Evolutionary conservation across 2,113 vertebrate species (phyloP).

Genomic region (Vombatus ursinus): DNA sequence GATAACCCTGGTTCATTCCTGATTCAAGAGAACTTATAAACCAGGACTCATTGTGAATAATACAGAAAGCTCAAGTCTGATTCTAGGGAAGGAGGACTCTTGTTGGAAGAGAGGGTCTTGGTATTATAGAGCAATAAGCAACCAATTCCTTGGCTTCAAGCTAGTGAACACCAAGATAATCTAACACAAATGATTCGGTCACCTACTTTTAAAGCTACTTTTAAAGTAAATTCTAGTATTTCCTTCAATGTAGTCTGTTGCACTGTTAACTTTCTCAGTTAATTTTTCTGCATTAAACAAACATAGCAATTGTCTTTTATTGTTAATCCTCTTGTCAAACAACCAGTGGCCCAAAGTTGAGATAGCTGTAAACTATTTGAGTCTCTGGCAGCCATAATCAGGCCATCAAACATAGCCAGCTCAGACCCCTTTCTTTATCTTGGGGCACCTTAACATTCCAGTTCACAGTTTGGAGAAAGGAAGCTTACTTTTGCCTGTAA

Average conservation of each 20-base stretch:
- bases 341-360: background rate
- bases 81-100: background rate
- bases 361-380: background rate
- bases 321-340: conserved; percentile 13
- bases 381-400: background rate
- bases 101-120: background rate
- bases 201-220: conserved; percentile 32
- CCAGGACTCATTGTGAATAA: background rate
- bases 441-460: background rate
- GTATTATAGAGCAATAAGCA: too few relatives aligned
- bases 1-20: background rate
- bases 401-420: background rate
- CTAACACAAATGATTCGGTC: conserved; percentile 9
- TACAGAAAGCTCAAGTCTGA: background rate
- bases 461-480: background rate
- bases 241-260: background rate
- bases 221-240: conserved; percentile 29
- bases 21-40: conserved; percentile 24
- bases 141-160: background rate
- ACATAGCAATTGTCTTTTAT: conserved; percentile 30
- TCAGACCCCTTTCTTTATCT: background rate
- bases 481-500: background rate
- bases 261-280: background rate
- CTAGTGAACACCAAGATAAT: conserved; percentile 45
- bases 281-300: conserved; percentile 14